These are phyloP conservation scores for Lycophotia porphyrea DNA, from an alignment of 2,888 invertebrate genomes.

Conservation along the genomic window DNA sequence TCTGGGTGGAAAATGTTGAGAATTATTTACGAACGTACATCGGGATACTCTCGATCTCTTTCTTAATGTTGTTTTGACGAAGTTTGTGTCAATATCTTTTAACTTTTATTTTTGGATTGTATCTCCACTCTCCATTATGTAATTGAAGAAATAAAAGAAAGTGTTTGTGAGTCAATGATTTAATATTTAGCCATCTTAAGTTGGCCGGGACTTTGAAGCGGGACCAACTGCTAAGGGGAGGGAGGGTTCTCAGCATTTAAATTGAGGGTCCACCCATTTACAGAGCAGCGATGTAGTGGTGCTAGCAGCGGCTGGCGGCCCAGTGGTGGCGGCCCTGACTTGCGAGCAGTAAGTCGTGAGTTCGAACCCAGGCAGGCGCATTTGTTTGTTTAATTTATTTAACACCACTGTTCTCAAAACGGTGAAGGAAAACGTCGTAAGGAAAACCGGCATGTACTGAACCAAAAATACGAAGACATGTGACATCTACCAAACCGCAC, in stretches of 20 bases:
- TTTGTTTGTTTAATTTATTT: no score
- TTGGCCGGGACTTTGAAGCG: no score
- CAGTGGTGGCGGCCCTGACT: no score
- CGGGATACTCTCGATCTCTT: slow-evolving; percentile 3
- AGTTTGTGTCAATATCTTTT: background rate
- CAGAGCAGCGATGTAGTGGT: no score
- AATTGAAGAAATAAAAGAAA: background rate
- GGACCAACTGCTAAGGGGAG: background rate
- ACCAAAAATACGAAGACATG: no score
- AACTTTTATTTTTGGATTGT: background rate
- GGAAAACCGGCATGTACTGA: no score
- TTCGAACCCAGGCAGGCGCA: no score
- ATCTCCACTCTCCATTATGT: background rate
- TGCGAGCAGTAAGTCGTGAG: no score
- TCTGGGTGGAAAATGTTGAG: slow-evolving; percentile 26
- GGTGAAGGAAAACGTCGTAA: no score
- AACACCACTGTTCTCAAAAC: no score
- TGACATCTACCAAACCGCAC: no score
- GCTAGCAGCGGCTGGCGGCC: no score
- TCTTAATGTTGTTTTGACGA: slow-evolving; percentile 28
- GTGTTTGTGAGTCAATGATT: background rate
- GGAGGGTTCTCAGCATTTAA: background rate
- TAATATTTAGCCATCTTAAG: background rate
- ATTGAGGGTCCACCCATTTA: background rate
- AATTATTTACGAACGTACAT: slow-evolving; percentile 39